Evolutionary conservation across 64 coral and sea anemone genomes (phyloP).

Genomic region (Montipora sp.): DNA sequence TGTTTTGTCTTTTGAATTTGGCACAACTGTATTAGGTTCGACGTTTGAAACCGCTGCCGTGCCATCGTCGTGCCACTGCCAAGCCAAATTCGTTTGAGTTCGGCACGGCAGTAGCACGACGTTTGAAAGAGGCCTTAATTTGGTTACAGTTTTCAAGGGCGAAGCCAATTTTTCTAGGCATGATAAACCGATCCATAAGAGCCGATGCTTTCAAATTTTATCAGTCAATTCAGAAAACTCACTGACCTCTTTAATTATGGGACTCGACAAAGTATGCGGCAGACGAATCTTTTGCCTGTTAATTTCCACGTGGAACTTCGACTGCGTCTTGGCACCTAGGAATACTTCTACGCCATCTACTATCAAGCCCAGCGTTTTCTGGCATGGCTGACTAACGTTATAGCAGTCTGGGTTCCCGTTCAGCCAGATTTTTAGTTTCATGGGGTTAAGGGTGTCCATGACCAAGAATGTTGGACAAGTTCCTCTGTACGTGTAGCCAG

Average conservation of each 20-base stretch:
- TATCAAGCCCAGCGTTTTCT: conserved; percentile 58
- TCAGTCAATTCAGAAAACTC: background rate
- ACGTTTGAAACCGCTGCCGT: too few relatives aligned
- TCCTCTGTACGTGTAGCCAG: conserved; percentile 75
- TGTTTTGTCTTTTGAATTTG: too few relatives aligned
- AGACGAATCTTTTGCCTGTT: conserved; percentile 20
- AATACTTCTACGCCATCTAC: conserved; percentile 41
- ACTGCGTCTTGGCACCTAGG: conserved; percentile 51
- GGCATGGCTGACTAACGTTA: conserved; percentile 67
- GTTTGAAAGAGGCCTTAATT: too few relatives aligned
- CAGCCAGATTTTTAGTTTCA: conserved; percentile 64
- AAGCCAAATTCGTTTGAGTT: too few relatives aligned
- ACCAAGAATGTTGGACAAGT: conserved; percentile 67
- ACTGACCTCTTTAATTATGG: conserved; percentile 49
- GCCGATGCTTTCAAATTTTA: background rate
- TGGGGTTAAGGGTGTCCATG: conserved; percentile 61
- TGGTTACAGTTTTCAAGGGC: too few relatives aligned
- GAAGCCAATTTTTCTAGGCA: background rate
- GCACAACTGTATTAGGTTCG: too few relatives aligned
- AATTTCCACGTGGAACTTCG: conserved; percentile 68
- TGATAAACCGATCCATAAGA: background rate
- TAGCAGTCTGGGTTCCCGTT: conserved; percentile 72
- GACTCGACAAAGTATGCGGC: conserved; percentile 47
- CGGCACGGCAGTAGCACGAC: too few relatives aligned
- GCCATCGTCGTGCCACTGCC: too few relatives aligned